Evolutionary conservation across 2,888 invertebrate species (phyloP), one percentile per base, ranked within the genome.

Genomic region (Yponomeuta cagnagella): DNA sequence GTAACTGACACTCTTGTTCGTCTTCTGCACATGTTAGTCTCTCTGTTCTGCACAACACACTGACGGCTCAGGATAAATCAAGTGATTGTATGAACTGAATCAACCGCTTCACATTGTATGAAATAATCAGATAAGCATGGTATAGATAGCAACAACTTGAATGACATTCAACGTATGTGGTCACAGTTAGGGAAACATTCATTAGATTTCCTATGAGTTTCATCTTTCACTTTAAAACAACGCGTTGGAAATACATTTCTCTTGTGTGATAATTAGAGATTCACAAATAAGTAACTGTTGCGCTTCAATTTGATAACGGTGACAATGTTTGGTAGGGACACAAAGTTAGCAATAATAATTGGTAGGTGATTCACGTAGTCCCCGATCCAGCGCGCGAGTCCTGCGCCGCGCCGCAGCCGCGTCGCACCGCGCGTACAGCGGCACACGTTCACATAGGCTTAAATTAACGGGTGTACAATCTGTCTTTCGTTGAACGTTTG

Each of bases 311-410:
- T 9, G 10, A 12, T 37, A 63, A 73, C 71, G 73, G 78, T 79
- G 74, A 77, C 52, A 8, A 58, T 58, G 15, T 81, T 83, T 80
- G 72, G 78, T 82, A 83, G 83, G 81, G 80, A 82, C 81, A 81
- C 82, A 80, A 82, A 77, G 73, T 80, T 86, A 86, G 85, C 85
- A 86, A 87, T 88, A 85, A 86, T 83, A 80, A 73, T 77, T 87
- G 87, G 84, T 78, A 77, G 76, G 78, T 78, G 77, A 79, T 75
- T 80, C 77, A 82, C 74, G 76, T 85, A 85, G 85, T 58, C 15
- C 15, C 15, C 52, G 52, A 5, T 15, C 52, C 52, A 58, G 52
- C 52, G 52, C 15, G 12, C 12, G 52, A 78, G 78, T 82, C 79
- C 78, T 80, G 79, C 78, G 77, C 76, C 90, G 81, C 86, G 85